phyloP scores from a whole-genome alignment of 2,888 invertebrate species.

The Chrysomela aeneicollis region DNA sequence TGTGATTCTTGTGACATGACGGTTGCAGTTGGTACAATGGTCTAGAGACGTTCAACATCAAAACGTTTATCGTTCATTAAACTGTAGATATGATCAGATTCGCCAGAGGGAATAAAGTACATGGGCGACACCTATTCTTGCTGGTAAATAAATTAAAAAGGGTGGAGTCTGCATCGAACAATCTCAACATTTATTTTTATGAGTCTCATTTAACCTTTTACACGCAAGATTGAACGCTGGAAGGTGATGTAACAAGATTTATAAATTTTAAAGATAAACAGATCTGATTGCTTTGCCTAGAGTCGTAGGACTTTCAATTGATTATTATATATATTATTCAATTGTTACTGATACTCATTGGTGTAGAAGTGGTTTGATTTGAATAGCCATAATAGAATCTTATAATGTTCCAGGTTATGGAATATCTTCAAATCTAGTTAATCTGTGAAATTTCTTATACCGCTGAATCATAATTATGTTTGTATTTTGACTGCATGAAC shows the following conservation, averaged over 20 bases:
- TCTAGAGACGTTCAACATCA: background rate
- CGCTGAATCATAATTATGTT: no score
- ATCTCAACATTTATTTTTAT: slow-evolving; percentile 18
- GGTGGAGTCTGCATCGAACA: slow-evolving; percentile 4
- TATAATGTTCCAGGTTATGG: no score
- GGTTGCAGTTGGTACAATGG: no score
- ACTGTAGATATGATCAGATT: background rate
- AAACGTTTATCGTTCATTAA: background rate
- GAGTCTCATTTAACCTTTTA: slow-evolving; percentile 32
- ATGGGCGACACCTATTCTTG: slow-evolving; percentile 5
- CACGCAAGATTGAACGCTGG: slow-evolving; percentile 24
- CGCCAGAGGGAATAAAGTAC: background rate
- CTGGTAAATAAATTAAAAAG: background rate
- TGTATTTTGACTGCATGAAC: no score
- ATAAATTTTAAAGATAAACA: slow-evolving; percentile 36
- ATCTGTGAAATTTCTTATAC: no score
- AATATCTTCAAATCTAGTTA: no score
- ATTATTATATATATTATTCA: slow-evolving; percentile 18
- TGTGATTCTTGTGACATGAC: no score
- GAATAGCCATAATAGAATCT: no score
- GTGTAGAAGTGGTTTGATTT: background rate
- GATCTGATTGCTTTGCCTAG: slow-evolving; percentile 32
- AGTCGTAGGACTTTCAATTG: slow-evolving; percentile 31
- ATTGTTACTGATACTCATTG: background rate
- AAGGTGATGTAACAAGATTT: slow-evolving; percentile 34